Evolutionary conservation across 2,888 invertebrate genomes (phyloP), one percentile per base, ranked within the genome.

Genomic region (Neoaliturus tenellus): DNA sequence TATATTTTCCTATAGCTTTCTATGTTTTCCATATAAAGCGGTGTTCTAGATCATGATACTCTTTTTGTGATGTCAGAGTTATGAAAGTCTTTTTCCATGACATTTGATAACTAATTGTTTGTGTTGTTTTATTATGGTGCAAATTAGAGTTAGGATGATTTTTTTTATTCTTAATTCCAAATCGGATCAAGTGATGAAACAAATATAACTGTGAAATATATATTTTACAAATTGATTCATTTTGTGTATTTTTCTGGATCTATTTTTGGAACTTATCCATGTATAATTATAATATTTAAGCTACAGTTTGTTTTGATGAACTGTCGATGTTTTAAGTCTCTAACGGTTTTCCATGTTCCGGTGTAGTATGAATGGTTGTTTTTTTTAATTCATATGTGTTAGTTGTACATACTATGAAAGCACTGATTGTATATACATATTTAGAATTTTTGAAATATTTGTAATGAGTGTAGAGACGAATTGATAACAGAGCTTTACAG

Each of bases 1-100:
- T 75, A 78, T 78, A 78, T 78, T 78, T 78, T 78, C 78, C 78
- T 78, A 78, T 78, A 78, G 78, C 78, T 78, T 78, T 78, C 78
- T 78, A 78, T 78, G 78, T 78, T 78, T 78, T 78, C 44, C 55
- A 55, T 55, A 78, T 33, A 20, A 78, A 78, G 78, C 78, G 48
- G 55, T 78, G 78, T 78, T 51, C 33, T 78, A 78, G 78, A 55
- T 78, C 6, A 75, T 48, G n/a, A 31, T 78, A 75, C 78, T 78
- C 78, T 78, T 78, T 75, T 78, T 78, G 78, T 78, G 78, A 78
- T 55, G 51, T 62, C 62, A 62, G 25, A 28, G 62, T 62, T 62
- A 75, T 5, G 20, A 28, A 75, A 78, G 25, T 2, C 35, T 20
- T 51, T 78, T 78, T 48, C 78, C 48, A 78, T 78, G 78, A 78